These are phyloP conservation scores for Erethizon dorsatum DNA, from an alignment of 2,797 vertebrate genomes.

Conservation along the genomic window DNA sequence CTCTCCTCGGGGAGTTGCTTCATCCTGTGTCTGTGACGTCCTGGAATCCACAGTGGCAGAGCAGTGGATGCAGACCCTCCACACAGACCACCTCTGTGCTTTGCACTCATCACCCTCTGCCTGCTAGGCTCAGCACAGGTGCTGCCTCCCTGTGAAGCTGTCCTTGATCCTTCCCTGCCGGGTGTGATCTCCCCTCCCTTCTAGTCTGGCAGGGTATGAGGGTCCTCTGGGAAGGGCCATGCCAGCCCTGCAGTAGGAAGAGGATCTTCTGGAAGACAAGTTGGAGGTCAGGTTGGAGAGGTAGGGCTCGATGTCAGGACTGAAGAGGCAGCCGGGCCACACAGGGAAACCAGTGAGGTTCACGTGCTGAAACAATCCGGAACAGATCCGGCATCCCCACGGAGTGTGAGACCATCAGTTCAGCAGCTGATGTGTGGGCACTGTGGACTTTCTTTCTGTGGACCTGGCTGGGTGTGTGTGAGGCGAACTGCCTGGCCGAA, in stretches of 20 bases:
- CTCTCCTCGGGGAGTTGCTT: background rate
- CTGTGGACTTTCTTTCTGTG: background rate
- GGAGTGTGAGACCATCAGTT: background rate
- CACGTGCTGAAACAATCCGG: background rate
- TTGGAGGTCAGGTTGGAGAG: background rate
- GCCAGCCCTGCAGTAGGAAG: background rate
- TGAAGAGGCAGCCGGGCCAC: background rate
- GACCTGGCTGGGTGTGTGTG: background rate
- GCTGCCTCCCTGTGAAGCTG: background rate
- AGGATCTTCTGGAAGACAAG: conserved; percentile 51
- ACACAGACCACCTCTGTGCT: accelerated
- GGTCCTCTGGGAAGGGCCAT: background rate
- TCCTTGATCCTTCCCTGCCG: background rate
- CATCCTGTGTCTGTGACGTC: background rate
- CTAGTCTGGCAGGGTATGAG: background rate
- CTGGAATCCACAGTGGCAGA: background rate
- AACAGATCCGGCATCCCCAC: background rate
- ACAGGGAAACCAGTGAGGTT: background rate
- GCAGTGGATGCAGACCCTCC: background rate
- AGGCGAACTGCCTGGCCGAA: background rate
- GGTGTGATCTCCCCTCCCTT: background rate
- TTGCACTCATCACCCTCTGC: background rate
- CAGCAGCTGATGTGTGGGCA: background rate
- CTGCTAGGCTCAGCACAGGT: background rate
- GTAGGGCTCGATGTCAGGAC: background rate